Base-by-base conservation (phyloP, 1,140 invertebrate genomes). In the Nomia melanderi region DNA sequence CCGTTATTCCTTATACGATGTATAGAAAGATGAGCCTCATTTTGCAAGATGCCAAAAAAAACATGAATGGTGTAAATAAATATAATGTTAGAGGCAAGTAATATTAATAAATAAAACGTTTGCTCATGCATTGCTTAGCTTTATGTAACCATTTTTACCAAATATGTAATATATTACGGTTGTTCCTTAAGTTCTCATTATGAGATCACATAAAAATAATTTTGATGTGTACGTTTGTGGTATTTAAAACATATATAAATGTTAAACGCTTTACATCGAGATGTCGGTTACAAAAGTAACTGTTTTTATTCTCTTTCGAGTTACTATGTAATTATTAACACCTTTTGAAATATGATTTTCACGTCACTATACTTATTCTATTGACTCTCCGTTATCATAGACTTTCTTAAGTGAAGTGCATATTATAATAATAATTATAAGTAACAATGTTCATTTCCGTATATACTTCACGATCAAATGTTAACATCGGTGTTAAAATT, bases 1-100 rank as follows among this genome's bases (percentile, higher is more conserved):
- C 11, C 11, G 0, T 11, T 39, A 4, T 39, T 11, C 11, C 6
- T 54, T 2, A 54, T 27, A 54, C 27, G 1, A 14, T 59, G 11
- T 59, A 29, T 7, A 36, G 1, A 4, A 57, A n/a, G 14, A 36
- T 5, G 25, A 27, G n/a, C 11, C 14, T 27, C 39, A 11, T 12
- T 67, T 54, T 56, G 23, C 6, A 50, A 50, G 25, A 36, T 39
- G 11, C 25, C 29, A 31, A 57, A 12, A 2, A 53, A 23, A 14
- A 23, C n/a, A 63, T 14, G 47, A 12, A 29, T 59, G 23, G 63
- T 73, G 60, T 73, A 63, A 54, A 73, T 73, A 54, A 73, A 65
- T 41, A 65, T 39, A 73, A n/a, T 9, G 36, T 29, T 14, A 23
- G 20, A n/a, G 23, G 36, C 23, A 31, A 39, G 5, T 36, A 54